Evolutionary conservation across 2,797 vertebrate species (phyloP).

Genomic region (Myotis planiceps): DNA sequence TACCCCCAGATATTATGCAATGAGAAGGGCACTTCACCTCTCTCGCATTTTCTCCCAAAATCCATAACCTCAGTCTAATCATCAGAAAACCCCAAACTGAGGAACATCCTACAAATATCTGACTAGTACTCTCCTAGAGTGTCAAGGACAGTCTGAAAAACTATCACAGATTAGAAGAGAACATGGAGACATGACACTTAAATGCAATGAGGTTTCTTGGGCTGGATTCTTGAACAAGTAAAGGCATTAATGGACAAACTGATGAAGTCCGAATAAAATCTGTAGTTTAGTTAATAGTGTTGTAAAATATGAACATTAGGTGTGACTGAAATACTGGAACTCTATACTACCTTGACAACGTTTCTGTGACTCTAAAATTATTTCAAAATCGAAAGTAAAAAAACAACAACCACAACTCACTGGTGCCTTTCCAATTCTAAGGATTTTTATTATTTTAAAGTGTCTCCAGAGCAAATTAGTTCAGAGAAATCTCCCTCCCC

Average conservation of each 20-base stretch:
- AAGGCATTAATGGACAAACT: not conserved
- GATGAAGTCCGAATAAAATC: not conserved
- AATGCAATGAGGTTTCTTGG: not conserved
- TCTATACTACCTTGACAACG: not conserved
- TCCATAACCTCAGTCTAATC: not conserved
- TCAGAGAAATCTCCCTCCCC: not conserved
- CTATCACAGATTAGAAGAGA: not conserved
- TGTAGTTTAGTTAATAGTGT: not conserved
- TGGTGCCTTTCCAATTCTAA: not conserved
- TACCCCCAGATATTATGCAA: not conserved
- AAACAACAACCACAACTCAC: not conserved
- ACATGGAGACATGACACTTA: not conserved
- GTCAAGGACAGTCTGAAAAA: not conserved
- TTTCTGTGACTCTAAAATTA: slow-evolving; percentile 21
- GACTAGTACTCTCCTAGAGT: not conserved
- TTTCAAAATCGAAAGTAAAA: slow-evolving; percentile 14
- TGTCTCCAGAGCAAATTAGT: slow-evolving; percentile 6
- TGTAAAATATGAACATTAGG: not conserved
- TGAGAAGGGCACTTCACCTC: not conserved
- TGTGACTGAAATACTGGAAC: not conserved
- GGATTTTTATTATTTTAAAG: slow-evolving; percentile 31
- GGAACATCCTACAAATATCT: not conserved
- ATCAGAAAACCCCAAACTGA: not conserved
- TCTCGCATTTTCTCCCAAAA: not conserved
- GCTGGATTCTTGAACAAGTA: not conserved